Percentiles rank a stretch among this genome's conserved stretches.
Evolutionary conservation across 2,113 vertebrate genomes (phyloP).

Genomic region (Halcyon malimbica): DNA sequence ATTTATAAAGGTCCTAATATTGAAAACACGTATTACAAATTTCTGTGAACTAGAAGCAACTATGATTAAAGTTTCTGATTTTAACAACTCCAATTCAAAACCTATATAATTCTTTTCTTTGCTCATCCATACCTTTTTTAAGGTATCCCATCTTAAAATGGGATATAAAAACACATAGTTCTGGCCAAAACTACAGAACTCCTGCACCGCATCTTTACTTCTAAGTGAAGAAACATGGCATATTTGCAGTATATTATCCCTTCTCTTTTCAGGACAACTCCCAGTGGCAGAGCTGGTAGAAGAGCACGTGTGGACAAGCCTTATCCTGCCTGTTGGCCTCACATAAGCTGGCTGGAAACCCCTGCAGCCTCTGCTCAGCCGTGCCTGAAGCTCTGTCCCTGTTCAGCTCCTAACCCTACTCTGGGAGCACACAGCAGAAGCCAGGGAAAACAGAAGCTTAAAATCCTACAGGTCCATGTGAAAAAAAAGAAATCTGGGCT

Average conservation of each 20-base stretch:
- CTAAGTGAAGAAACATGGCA: background rate
- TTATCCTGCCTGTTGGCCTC: background rate
- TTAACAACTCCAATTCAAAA: background rate
- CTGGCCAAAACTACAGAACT: background rate
- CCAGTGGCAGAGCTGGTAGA: background rate
- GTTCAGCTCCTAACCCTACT: background rate
- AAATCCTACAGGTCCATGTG: background rate
- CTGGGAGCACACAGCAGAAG: background rate
- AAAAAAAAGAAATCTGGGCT: background rate
- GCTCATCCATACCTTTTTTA: background rate
- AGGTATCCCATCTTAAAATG: background rate
- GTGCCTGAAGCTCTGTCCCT: background rate
- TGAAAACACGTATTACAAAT: background rate
- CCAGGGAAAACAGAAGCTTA: background rate
- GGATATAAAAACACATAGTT: background rate
- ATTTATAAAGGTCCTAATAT: background rate
- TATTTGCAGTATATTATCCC: background rate
- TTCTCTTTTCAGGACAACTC: background rate
- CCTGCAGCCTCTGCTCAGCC: background rate
- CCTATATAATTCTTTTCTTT: background rate
- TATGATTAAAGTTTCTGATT: background rate
- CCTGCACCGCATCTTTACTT: background rate
- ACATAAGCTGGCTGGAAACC: background rate
- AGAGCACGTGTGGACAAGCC: background rate
- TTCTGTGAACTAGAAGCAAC: background rate